phyloP scores from a whole-genome alignment of 2,797 vertebrate species.

The Salmo trutta region DNA sequence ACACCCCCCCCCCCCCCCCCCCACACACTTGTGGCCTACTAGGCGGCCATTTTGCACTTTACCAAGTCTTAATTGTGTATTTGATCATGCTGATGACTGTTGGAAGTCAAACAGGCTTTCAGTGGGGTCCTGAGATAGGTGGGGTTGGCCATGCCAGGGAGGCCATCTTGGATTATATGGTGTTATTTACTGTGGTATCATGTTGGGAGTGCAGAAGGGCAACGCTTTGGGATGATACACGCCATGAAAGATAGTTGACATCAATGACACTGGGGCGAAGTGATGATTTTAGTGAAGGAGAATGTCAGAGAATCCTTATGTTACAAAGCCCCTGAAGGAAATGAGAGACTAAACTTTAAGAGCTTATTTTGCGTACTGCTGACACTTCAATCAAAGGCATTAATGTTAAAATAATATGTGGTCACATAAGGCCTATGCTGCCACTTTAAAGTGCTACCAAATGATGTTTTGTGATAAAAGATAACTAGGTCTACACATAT shows the following conservation, averaged over 20 bases:
- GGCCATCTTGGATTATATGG: slow-evolving; percentile 11
- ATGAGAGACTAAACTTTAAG: background rate
- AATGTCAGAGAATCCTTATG: background rate
- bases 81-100: slow-evolving; percentile 17
- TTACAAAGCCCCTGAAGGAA: background rate
- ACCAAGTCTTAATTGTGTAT: slow-evolving; percentile 15
- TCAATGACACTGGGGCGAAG: background rate
- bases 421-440: background rate
- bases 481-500: too few relatives aligned
- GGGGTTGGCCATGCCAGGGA: slow-evolving; percentile 10
- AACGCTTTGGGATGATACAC: slow-evolving; percentile 23
- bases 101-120: background rate
- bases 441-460: background rate
- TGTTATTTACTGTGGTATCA: slow-evolving; percentile 12
- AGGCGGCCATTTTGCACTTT: background rate
- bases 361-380: background rate
- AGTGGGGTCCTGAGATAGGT: slow-evolving; percentile 10
- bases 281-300: slow-evolving; percentile 17
- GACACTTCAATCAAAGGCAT: background rate
- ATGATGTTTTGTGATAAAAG: too few relatives aligned
- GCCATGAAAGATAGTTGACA: slow-evolving; percentile 21
- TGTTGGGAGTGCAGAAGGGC: background rate
- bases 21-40: background rate
- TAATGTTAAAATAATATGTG: background rate
- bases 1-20: background rate